Evolutionary conservation across 2,113 vertebrate genomes (phyloP).

Genomic region (Nesogale talazaci): DNA sequence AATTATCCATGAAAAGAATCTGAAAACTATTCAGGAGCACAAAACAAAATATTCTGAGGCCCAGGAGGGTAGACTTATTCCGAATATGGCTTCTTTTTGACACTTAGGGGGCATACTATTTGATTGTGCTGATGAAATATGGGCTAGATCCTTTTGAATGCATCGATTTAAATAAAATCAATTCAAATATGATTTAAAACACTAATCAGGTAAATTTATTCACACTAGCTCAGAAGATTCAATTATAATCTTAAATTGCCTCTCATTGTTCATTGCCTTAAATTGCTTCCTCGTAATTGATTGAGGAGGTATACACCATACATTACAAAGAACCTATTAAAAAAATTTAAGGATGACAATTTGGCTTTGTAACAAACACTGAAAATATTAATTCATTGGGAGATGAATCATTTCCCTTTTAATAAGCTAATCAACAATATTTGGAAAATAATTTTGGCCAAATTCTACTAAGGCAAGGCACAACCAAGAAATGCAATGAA

Average conservation of each 20-base stretch:
- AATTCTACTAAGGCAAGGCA: slow-evolving; percentile 38
- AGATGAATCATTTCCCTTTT: slow-evolving; percentile 42
- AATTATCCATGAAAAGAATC: slow-evolving; percentile 30
- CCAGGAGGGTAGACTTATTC: not conserved
- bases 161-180: slow-evolving; percentile 50
- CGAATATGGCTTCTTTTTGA: slow-evolving; percentile 36
- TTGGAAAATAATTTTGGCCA: slow-evolving; percentile 11
- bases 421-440: slow-evolving; percentile 45
- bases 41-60: slow-evolving; percentile 35
- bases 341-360: slow-evolving; percentile 59
- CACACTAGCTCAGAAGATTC: slow-evolving; percentile 46
- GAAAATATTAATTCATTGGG: slow-evolving; percentile 57
- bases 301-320: not conserved
- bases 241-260: slow-evolving; percentile 44
- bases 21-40: slow-evolving; percentile 35
- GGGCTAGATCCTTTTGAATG: slow-evolving; percentile 13
- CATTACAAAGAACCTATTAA: slow-evolving; percentile 48
- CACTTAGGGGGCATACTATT: not conserved
- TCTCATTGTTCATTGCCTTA: slow-evolving; percentile 41
- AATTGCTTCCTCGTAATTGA: slow-evolving; percentile 39
- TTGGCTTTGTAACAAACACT: slow-evolving; percentile 43
- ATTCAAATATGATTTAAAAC: slow-evolving; percentile 60
- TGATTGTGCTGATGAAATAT: slow-evolving; percentile 50
- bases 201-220: slow-evolving; percentile 31
- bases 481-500: slow-evolving; percentile 40